Evolutionary conservation across 2,888 invertebrate species (phyloP).

Genomic region (Tetanocera ferruginea): DNA sequence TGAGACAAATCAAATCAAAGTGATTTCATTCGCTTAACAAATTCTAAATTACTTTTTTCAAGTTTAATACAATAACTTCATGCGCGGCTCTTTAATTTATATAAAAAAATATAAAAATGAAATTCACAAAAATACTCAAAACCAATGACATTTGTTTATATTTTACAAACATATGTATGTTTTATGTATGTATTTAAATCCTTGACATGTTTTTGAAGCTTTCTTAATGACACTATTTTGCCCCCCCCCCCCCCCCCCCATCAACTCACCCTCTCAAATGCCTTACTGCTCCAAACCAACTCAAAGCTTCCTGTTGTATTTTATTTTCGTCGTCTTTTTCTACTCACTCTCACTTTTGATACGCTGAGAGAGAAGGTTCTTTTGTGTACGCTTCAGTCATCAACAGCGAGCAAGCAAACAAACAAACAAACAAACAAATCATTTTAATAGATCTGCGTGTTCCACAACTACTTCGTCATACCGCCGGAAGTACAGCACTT

Average conservation of each 20-base stretch:
- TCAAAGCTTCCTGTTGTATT: background rate
- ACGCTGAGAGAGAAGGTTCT: background rate
- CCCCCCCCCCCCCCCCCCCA: background rate
- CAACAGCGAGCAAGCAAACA: background rate
- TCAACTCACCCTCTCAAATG: no score
- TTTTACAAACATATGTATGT: no score
- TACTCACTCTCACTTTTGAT: background rate
- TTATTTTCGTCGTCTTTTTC: background rate
- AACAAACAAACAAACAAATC: conserved; percentile 16
- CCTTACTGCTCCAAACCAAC: background rate
- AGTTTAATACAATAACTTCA: background rate
- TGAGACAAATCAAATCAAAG: no score
- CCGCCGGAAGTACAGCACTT: background rate
- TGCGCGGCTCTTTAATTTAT: background rate
- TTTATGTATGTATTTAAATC: background rate
- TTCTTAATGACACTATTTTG: conserved; percentile 1
- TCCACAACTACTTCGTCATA: background rate
- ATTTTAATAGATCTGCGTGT: conserved; percentile 16
- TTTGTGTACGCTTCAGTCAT: background rate
- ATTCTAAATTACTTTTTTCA: background rate
- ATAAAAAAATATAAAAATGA: background rate
- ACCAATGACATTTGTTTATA: conserved; percentile 17
- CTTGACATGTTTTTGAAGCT: conserved; percentile 24
- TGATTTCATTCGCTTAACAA: background rate
- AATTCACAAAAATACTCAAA: conserved; percentile 9